A percentile compares a stretch with the other conserved stretches of the same genome.
Evolutionary conservation across 2,888 invertebrate species (phyloP).

Genomic region (Melieria picta): DNA sequence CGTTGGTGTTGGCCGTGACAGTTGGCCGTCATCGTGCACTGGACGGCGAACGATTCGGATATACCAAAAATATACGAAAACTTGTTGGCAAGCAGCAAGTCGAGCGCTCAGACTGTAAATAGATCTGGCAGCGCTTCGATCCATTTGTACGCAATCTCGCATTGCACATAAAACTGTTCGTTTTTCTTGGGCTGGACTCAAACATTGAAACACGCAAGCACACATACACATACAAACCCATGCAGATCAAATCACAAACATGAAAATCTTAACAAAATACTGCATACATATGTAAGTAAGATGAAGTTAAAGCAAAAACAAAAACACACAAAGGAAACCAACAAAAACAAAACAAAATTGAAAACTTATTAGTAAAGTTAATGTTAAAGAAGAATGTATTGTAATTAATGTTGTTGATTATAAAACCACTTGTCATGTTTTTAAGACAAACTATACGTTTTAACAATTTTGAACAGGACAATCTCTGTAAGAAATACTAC

Average conservation of each 20-base stretch:
- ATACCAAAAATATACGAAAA: too few species aligned
- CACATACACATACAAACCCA: slow-evolving; percentile 28
- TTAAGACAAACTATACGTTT: slow-evolving; percentile 16
- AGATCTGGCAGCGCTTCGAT: too few species aligned
- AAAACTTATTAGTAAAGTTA: slow-evolving; percentile 23
- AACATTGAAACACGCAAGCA: slow-evolving; percentile 44
- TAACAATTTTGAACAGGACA: slow-evolving; percentile 26
- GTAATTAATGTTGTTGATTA: slow-evolving; percentile 31
- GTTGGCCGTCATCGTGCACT: too few species aligned
- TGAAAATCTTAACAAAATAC: slow-evolving; percentile 11
- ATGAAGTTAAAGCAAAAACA: slow-evolving; percentile 22
- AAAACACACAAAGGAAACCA: slow-evolving; percentile 22
- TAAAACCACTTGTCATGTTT: slow-evolving; percentile 12
- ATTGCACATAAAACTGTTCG: slow-evolving; percentile 15
- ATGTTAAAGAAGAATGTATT: slow-evolving; percentile 24
- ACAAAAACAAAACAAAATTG: slow-evolving; percentile 27
- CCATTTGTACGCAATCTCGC: too few species aligned
- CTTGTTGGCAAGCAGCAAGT: too few species aligned
- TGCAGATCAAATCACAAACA: background rate
- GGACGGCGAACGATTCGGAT: too few species aligned
- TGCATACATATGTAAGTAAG: too few species aligned
- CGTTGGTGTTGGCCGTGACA: too few species aligned
- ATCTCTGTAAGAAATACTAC: slow-evolving; percentile 7
- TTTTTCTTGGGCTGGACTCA: slow-evolving; percentile 61
- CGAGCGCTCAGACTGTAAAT: too few species aligned